Evolutionary conservation across 2,888 invertebrate species (phyloP), one percentile per base, ranked within the genome.

Genomic region (Drosophila tripunctata): DNA sequence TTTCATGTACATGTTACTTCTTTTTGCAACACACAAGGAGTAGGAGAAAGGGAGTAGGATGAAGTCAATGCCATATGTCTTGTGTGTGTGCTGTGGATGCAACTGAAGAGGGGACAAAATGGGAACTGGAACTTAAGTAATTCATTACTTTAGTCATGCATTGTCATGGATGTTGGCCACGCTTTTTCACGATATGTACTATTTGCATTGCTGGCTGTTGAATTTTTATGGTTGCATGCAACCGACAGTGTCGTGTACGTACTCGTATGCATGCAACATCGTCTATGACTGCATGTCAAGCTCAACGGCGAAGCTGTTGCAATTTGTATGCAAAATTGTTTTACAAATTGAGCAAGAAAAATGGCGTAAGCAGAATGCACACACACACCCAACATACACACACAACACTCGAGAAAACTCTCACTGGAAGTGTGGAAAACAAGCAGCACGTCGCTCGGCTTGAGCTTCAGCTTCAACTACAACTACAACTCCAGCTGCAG

Each of bases 291-390:
- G 62, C 74, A 67, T 73, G 73, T 76, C 69, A 77, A 74, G 70
- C 70, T 76, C 74, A 67, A 69, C 67, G 35, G 67, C 55, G 69
- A 56, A 83, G 83, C 86, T 86, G 84, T 78, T 83, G 86, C 83
- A 83, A 83, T 83, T 83, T 86, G 83, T 83, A 86, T 86, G 83
- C 84, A 83, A 83, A 83, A 83, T 83, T 86, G 83, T 83, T 83
- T 83, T 83, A 80, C 83, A 83, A 86, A 83, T 83, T 83, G 83
- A 83, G 86, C 84, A 86, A 86, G 84, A 83, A 83, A 83, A 76
- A 82, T 83, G 86, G 81, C 86, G 86, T 78, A 76, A 83, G 86
- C 84, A 83, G 48, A 71, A 80, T 52, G 52, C 27, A 54, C 33
- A 50, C 50, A 47, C 44, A 52, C 41, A 68, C 48, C 54, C 31